phyloP scores from a whole-genome alignment of 2,797 vertebrate species.

The Periparus ater region DNA sequence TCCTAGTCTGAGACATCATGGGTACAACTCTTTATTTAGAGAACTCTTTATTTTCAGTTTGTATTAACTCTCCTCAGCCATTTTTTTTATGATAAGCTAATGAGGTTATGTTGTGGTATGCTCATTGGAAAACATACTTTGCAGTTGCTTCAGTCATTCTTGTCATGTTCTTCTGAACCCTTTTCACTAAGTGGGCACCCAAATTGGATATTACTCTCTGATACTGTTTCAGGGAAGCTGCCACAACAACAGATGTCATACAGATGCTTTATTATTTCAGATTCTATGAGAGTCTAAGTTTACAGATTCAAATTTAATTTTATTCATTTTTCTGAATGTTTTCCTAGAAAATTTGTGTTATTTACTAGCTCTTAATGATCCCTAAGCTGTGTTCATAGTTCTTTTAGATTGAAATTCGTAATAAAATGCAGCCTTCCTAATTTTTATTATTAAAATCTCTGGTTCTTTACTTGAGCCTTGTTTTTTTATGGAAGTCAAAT shows the following conservation, averaged over 20 bases:
- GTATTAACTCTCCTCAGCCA: not conserved
- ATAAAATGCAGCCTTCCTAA: not conserved
- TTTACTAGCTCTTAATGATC: not conserved
- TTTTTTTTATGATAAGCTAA: not conserved
- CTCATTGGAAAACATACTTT: not conserved
- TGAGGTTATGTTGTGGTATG: not conserved
- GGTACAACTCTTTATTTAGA: not conserved
- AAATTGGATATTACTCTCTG: not conserved
- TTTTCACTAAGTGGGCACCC: not conserved
- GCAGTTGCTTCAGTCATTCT: not conserved
- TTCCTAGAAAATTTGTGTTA: rapidly evolving
- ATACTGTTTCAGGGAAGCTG: not conserved
- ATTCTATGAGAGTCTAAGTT: not conserved
- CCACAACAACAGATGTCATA: not conserved
- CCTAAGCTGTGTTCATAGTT: not conserved
- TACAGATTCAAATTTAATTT: not conserved
- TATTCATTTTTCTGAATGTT: not conserved
- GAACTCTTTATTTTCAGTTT: not conserved
- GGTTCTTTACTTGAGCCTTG: not conserved
- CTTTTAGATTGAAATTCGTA: not conserved
- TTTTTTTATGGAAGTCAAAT: not conserved
- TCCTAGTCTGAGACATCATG: not conserved
- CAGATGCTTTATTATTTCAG: not conserved
- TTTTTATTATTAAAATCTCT: not conserved
- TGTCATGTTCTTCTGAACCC: not conserved